Percentiles rank a stretch among this genome's conserved stretches.
phyloP scores from a whole-genome alignment of 2,888 invertebrate species.

The Caenorhabditis wallacei region DNA sequence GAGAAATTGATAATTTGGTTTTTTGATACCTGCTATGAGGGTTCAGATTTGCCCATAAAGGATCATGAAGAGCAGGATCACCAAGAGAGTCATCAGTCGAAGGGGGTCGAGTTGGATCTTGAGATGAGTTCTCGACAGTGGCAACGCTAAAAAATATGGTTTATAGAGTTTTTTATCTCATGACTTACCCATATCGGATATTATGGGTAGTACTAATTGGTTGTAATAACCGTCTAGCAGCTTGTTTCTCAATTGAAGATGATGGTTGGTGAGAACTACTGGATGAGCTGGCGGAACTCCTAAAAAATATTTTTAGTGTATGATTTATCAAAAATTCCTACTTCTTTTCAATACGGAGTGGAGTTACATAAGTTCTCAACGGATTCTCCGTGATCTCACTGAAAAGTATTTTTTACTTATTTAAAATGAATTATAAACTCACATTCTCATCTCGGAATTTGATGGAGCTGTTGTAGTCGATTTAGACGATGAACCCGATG shows the following conservation, averaged over 20 bases:
- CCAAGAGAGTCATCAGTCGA: constrained; percentile 70
- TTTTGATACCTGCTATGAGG: constrained; percentile 69
- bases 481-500: constrained; percentile 59
- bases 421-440: neutral
- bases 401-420: neutral
- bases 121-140: constrained; percentile 61
- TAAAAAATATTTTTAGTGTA: constrained; percentile 15
- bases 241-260: constrained; percentile 67
- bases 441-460: constrained; percentile 60
- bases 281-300: constrained; percentile 55
- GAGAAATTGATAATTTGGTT: neutral
- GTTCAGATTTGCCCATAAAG: constrained; percentile 63
- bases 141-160: constrained; percentile 29
- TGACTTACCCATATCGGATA: constrained; percentile 67
- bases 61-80: constrained; percentile 65
- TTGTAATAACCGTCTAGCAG: constrained; percentile 66
- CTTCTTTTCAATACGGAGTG: constrained; percentile 57
- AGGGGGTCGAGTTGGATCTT: constrained; percentile 73
- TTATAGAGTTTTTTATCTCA: no score
- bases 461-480: constrained; percentile 51
- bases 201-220: constrained; percentile 69
- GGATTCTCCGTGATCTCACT: constrained; percentile 65
- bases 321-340: constrained; percentile 3
- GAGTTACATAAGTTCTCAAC: constrained; percentile 56
- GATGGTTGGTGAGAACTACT: constrained; percentile 59